Evolutionary conservation across 2,888 invertebrate species (phyloP), one percentile per base, ranked within the genome.

Genomic region (Teleogryllus oceanicus): DNA sequence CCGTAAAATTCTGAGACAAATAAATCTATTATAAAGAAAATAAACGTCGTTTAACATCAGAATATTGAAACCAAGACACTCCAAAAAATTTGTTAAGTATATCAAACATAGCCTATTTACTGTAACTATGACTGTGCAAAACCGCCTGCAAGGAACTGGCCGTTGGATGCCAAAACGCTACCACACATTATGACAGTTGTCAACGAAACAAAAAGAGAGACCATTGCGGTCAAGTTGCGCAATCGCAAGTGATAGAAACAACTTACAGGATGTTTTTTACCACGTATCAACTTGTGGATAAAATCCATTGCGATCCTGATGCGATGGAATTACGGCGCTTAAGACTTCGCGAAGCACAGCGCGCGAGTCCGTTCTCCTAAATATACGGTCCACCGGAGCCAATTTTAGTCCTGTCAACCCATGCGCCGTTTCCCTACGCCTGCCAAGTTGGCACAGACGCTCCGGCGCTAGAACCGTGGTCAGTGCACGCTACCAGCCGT

Each of bases 191-290:
- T 37, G 37, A 37, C 37, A 37, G 37, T 37, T 37, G 37, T 37
- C 37, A 37, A 37, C 37, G 37, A 37, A 37, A 37, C 37, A 37
- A 37, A 37, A 37, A 37, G 37, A 37, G 37, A 37, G 0, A 37
- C 10, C 37, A 37, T 37, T 37, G 37, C 37, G 37, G 37, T 37
- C 37, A 37, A 37, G 37, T 37, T 37, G 8, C 37, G 37, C 37
- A 37, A 37, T 62, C 62, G 62, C 13, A 62, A 62, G 8, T n/a
- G 13, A 62, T 62, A 18, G 13, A 62, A 62, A 18, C 13, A 18
- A 62, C 62, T 62, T 62, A 62, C 62, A 62, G 62, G n/a, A 62
- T 62, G 62, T n/a, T 62, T 62, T n/a, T 62, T 62, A 18, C 62
- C 62, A 13, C 62, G 62, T 18, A 62, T 62, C 62, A 62, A n/a